A percentile compares a stretch with the other conserved stretches of the same genome.
Conservation (phyloP, 2,888 invertebrate genomes). For the Orthosia gracilis region DNA sequence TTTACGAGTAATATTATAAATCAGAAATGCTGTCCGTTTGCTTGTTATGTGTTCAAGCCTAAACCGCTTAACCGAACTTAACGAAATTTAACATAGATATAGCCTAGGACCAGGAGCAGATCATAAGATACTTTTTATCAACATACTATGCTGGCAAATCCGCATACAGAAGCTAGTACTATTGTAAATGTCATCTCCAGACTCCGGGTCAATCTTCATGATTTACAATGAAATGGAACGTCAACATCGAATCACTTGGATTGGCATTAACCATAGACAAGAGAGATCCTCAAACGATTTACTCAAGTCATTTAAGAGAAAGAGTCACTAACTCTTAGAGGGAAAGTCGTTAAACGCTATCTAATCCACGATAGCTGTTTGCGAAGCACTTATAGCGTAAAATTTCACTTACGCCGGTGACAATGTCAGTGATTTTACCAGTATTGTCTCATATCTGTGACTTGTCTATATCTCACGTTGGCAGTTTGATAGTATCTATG, state of each 20-base stretch:
- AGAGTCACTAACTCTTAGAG: slow-evolving; percentile 29
- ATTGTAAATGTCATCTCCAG: not conserved
- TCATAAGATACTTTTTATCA: too few species aligned
- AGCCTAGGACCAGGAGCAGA: too few species aligned
- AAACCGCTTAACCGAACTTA: too few species aligned
- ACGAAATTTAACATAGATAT: too few species aligned
- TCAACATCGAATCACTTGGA: not conserved
- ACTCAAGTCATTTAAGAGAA: slow-evolving; percentile 48
- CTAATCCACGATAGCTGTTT: slow-evolving; percentile 47
- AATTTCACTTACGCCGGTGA: slow-evolving; percentile 53
- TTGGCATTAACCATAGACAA: not conserved
- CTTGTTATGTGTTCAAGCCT: too few species aligned
- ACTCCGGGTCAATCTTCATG: not conserved
- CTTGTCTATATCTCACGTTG: slow-evolving; percentile 37
- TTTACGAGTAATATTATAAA: too few species aligned
- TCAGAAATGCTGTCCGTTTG: too few species aligned
- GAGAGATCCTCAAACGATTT: slow-evolving; percentile 30
- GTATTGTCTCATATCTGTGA: slow-evolving; percentile 40
- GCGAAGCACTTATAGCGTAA: slow-evolving; percentile 38
- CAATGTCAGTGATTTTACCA: slow-evolving; percentile 56
- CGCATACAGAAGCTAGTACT: too few species aligned
- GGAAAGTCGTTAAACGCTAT: slow-evolving; percentile 58
- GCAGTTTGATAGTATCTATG: slow-evolving; percentile 34
- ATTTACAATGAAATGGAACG: not conserved
- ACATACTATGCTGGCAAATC: too few species aligned